These are phyloP conservation scores for Huso huso DNA, from an alignment of 2,797 vertebrate genomes.

Conservation along the genomic window DNA sequence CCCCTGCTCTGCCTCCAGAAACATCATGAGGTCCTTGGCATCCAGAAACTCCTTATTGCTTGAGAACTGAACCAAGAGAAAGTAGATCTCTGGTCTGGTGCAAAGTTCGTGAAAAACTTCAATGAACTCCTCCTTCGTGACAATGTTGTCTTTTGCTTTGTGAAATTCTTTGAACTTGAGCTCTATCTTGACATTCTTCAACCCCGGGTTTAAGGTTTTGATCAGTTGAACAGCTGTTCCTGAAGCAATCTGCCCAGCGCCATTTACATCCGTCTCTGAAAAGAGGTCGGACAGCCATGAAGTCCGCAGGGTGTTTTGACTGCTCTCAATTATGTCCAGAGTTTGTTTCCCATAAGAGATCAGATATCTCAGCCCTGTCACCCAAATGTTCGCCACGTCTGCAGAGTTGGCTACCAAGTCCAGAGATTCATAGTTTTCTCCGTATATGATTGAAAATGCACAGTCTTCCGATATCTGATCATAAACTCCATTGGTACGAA, in stretches of 20 bases:
- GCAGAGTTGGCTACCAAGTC: constrained; percentile 96
- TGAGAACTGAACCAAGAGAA: constrained; percentile 97
- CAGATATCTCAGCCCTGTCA: constrained; percentile 90
- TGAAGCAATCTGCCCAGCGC: constrained; percentile 68
- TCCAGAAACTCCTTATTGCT: constrained; percentile 98
- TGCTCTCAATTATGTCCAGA: constrained; percentile 90
- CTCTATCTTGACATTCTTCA: constrained; percentile 94
- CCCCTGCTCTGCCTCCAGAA: constrained; percentile 95
- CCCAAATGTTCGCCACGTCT: constrained; percentile 94
- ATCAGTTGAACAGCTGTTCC: constrained; percentile 80
- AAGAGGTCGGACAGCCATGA: constrained; percentile 93
- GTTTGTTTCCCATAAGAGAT: constrained; percentile 96
- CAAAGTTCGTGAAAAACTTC: constrained; percentile 98
- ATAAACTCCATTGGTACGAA: constrained; percentile 90
- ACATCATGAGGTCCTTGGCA: constrained; percentile 96
- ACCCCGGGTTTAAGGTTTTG: constrained; percentile 83
- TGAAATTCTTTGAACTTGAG: constrained; percentile 95
- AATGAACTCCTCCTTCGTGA: constrained; percentile 87
- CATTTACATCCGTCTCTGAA: constrained; percentile 65
- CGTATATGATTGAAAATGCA: constrained; percentile 92
- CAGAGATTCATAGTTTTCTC: constrained; percentile 91
- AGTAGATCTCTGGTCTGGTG: constrained; percentile 96
- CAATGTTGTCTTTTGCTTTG: constrained; percentile 81
- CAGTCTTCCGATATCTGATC: constrained; percentile 98
- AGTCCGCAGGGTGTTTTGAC: constrained; percentile 87